phyloP scores from a whole-genome alignment of 2,113 vertebrate genomes.

The Callorhinus ursinus region DNA sequence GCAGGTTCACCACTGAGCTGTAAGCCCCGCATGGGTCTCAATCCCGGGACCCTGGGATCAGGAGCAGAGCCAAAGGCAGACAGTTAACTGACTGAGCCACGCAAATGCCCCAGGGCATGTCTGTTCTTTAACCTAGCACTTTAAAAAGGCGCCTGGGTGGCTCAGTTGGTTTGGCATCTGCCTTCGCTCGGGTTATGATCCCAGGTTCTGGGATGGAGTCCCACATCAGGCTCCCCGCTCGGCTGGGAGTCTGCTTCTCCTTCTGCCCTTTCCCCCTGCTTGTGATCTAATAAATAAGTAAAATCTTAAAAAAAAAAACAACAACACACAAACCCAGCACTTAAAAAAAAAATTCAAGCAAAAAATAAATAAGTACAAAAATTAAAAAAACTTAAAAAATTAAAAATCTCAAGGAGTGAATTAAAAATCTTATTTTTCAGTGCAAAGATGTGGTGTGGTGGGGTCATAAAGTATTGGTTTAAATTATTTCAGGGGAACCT shows the following conservation, averaged over 20 bases:
- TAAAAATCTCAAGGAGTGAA: neutral
- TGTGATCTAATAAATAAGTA: neutral
- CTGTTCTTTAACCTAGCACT: neutral
- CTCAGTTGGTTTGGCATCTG: neutral
- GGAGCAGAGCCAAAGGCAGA: neutral
- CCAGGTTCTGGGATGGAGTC: neutral
- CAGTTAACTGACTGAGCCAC: neutral
- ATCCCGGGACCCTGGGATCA: neutral
- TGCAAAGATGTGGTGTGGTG: neutral
- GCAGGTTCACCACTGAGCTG: neutral
- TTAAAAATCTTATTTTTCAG: slow-evolving; percentile 39
- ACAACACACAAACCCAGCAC: neutral
- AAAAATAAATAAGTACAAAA: neutral
- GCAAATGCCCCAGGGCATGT: neutral
- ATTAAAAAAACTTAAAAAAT: neutral
- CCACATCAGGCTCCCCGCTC: neutral
- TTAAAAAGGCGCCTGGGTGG: neutral
- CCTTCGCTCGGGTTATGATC: neutral
- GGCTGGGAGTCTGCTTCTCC: neutral
- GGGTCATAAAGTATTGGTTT: slow-evolving; percentile 22
- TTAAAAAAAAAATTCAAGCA: neutral
- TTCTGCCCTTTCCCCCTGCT: neutral
- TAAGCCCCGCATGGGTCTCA: neutral
- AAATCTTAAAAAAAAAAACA: neutral
- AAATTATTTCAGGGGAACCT: neutral